Base-by-base conservation (phyloP, 2,113 vertebrate genomes). In the Apodemus sylvaticus region DNA sequence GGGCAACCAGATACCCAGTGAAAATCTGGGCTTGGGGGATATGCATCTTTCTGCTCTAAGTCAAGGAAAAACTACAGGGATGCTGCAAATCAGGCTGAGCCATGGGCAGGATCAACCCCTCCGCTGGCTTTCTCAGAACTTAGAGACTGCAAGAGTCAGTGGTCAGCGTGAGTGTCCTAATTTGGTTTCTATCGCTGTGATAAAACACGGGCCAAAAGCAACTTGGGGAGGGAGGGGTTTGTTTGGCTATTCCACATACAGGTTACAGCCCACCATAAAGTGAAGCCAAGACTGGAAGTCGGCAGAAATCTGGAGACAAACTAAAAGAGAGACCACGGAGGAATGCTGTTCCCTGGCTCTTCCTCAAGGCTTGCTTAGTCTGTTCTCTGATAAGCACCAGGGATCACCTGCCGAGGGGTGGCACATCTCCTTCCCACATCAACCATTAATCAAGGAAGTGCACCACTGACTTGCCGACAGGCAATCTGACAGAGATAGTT, bases 1-100 rank as follows among this genome's bases (percentile, higher is more conserved):
- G 73, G 60, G 97, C 98, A 98, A 98, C 95, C 73, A 97, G 97
- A 98, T 95, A 97, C 98, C 83, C 53, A 89, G 89, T 83, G 13
- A 93, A 96, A 96, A 97, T 94, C 96, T 96, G 97, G 93, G 93
- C 92, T 76, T 90, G 66, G 93, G 91, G 96, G 19, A n/a, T n/a
- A 97, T 98, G 92, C 96, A 97, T 98, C 97, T 97, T 95, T 98
- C 93, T 6, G 12, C 73, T 62, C 39, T 73, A 34, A 36, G 13
- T 31, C 66, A 14, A 42, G 51, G 66, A 62, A 24, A n/a, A 36
- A 42, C n/a, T 24, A 53, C n/a, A n/a, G n/a, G n/a, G n/a, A n/a
- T n/a, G n/a, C n/a, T n/a, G n/a, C 20, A 53, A 11, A 11, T 53
- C 53, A 1, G 82, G 58, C 86, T 60, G 66, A 88, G 77, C 83